Evolutionary conservation across 2,113 vertebrate genomes (phyloP).

Genomic region (Herpailurus yagouaroundi): DNA sequence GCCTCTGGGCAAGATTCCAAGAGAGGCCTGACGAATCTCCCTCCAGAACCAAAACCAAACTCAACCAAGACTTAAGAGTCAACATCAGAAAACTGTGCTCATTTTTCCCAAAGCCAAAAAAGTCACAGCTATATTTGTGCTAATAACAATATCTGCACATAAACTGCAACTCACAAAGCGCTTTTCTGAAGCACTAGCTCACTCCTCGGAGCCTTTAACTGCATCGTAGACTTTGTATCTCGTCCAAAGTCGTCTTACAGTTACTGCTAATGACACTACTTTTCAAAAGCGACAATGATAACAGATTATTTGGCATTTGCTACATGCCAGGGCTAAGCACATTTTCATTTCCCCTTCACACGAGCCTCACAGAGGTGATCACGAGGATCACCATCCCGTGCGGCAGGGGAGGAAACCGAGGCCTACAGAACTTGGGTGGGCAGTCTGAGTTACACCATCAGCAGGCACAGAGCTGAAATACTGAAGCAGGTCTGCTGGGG

Average conservation of each 20-base stretch:
- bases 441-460: neutral
- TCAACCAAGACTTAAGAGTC: neutral
- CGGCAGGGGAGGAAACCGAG: neutral
- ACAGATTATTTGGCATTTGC: neutral
- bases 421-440: neutral
- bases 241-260: neutral
- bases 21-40: neutral
- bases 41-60: constrained; percentile 12
- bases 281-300: neutral
- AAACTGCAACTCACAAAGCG: neutral
- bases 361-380: neutral
- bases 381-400: neutral
- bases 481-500: neutral
- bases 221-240: neutral
- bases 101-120: constrained; percentile 30
- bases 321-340: neutral
- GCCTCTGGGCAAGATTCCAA: constrained; percentile 47
- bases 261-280: neutral
- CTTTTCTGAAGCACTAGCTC: neutral
- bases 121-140: neutral
- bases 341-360: neutral
- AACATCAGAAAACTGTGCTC: neutral
- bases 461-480: neutral
- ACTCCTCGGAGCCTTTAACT: neutral
- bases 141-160: neutral